Evolutionary conservation across 1,140 invertebrate genomes (phyloP).

Genomic region (Penaeus chinensis): DNA sequence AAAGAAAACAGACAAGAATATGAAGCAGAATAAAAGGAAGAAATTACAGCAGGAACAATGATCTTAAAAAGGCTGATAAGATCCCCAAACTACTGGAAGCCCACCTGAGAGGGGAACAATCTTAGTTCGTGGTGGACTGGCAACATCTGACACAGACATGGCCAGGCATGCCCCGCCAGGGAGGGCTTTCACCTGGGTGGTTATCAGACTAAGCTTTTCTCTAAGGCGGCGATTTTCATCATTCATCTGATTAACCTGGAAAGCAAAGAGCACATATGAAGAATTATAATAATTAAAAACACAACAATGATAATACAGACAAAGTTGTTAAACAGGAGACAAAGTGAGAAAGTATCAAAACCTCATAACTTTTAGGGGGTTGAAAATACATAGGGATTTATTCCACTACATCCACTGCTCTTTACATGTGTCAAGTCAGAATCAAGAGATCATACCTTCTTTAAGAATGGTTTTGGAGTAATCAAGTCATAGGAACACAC

Average conservation of each 20-base stretch:
- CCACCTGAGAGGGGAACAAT: conserved; percentile 42
- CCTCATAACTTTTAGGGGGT: no score
- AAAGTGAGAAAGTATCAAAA: no score
- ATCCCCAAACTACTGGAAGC: background rate
- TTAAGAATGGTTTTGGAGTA: no score
- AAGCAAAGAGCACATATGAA: background rate
- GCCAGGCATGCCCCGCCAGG: conserved; percentile 39
- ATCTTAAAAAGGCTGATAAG: background rate
- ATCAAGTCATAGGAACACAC: no score
- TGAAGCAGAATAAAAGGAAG: background rate
- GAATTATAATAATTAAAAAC: background rate
- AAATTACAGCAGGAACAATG: conserved; percentile 1
- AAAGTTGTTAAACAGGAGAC: background rate
- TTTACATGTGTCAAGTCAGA: no score
- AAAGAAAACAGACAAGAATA: background rate
- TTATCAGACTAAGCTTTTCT: conserved; percentile 52
- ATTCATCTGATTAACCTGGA: conserved; percentile 37
- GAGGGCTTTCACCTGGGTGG: conserved; percentile 43
- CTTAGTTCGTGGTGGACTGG: conserved; percentile 15
- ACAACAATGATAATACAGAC: background rate
- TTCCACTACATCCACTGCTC: no score
- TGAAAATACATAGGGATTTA: no score
- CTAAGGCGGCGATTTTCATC: conserved; percentile 43
- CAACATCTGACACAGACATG: conserved; percentile 8
- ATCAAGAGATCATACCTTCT: no score